Base-by-base conservation (phyloP, 2,113 vertebrate genomes). In the Sakesphorus luctuosus region DNA sequence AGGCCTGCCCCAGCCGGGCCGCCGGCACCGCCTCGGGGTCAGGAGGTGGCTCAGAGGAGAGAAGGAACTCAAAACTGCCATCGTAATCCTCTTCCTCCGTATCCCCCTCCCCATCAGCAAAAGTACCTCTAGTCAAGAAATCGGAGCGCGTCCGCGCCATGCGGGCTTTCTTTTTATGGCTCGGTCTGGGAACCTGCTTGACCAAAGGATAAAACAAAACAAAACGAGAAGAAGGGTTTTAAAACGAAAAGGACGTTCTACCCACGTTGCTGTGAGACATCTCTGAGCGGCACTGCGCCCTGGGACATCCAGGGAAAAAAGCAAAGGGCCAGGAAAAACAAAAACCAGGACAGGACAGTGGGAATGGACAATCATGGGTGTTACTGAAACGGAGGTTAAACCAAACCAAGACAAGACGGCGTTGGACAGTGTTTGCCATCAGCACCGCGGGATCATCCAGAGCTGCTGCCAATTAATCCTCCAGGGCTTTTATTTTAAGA, bases 71-170 rank as follows among this genome's bases (percentile, higher is more conserved):
- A 98, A 98, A 98, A 98, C 95, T 98, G 98, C 98, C 98, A 93
- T 98, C 98, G 91, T 97, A 98, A 98, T 99, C 99, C 93, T 99
- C 99, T 98, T 99, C 99, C 97, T 99, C 99, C 86, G 99, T 99
- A 96, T 99, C 99, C 96, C 98, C 99, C 98, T 99, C 99, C 97
- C 98, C 98, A 96, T 98, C 98, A 86, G 98, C 97, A 97, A 97
- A 97, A 98, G 98, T 98, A 97, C 98, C 98, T 97, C 99, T 99
- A 99, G 99, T 99, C 98, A 99, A 98, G 98, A 99, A 99, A 99
- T 99, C 99, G 96, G 99, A 99, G 98, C 99, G 99, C 40, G 99
- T 99, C 98, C 99, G 99, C 92, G 99, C 99, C 99, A 99, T 99
- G 98, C 99, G 98, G 98, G 99, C 99, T 99, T 99, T 99, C 99